Percentiles rank a stretch among this genome's conserved stretches.
Conservation (phyloP, 2,113 vertebrate species). For the Promerops cafer region DNA sequence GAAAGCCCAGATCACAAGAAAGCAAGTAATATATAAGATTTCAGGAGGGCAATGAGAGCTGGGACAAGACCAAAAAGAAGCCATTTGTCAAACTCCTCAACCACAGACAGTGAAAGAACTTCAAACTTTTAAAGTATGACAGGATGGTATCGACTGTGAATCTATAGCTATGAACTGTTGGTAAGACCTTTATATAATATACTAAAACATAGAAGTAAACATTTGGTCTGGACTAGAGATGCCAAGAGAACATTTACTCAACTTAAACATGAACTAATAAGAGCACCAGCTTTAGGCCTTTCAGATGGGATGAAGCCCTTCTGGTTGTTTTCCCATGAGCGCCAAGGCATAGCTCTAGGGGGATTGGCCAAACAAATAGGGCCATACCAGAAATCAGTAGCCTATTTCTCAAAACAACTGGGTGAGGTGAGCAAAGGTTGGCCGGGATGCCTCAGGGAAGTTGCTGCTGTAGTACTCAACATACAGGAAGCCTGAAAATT, state of each 20-base stretch:
- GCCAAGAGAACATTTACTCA: not conserved
- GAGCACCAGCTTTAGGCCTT: not conserved
- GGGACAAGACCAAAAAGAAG: not conserved
- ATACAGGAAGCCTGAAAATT: not conserved
- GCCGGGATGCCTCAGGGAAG: not conserved
- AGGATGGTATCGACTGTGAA: not conserved
- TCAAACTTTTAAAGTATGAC: not conserved
- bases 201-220: not conserved
- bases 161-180: not conserved
- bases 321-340: not conserved
- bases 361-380: not conserved
- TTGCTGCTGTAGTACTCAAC: not conserved
- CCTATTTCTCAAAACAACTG: not conserved
- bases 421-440: not conserved
- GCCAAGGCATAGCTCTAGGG: not conserved
- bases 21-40: not conserved
- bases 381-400: not conserved
- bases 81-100: not conserved
- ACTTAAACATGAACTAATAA: not conserved
- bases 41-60: not conserved
- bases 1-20: not conserved
- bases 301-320: not conserved
- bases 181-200: not conserved
- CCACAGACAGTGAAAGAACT: not conserved
- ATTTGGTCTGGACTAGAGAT: not conserved